Evolutionary conservation across 2,888 invertebrate species (phyloP).

Genomic region (Chloroclysta siterata): DNA sequence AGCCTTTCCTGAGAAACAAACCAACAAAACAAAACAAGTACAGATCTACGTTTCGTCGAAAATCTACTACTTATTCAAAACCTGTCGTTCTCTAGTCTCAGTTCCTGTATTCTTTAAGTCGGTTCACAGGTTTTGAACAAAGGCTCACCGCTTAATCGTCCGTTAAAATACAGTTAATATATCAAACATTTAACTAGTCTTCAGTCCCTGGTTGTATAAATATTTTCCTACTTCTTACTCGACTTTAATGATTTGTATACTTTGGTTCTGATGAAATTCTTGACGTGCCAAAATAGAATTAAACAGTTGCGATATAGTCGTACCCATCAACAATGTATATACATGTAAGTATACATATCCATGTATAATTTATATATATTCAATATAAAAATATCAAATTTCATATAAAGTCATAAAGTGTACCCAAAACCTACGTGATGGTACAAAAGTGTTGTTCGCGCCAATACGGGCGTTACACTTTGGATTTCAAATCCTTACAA

Average conservation of each 20-base stretch:
- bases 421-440: slow-evolving; percentile 85
- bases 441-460: slow-evolving; percentile 79
- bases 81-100: slow-evolving; percentile 77
- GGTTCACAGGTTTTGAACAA: slow-evolving; percentile 83
- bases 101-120: slow-evolving; percentile 77
- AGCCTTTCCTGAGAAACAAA: slow-evolving; percentile 66
- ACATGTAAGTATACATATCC: slow-evolving; percentile 81
- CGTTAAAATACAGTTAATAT: slow-evolving; percentile 84
- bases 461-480: slow-evolving; percentile 77
- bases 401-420: slow-evolving; percentile 85
- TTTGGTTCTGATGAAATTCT: slow-evolving; percentile 85
- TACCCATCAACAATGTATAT: slow-evolving; percentile 85
- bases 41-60: slow-evolving; percentile 72
- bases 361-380: slow-evolving; percentile 85
- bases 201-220: slow-evolving; percentile 85
- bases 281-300: slow-evolving; percentile 84
- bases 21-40: slow-evolving; percentile 55
- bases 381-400: slow-evolving; percentile 85
- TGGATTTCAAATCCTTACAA: slow-evolving; percentile 79
- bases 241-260: slow-evolving; percentile 85
- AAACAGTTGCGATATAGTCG: slow-evolving; percentile 85
- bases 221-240: slow-evolving; percentile 84
- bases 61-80: slow-evolving; percentile 82
- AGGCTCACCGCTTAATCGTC: slow-evolving; percentile 78
- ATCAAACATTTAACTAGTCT: slow-evolving; percentile 85